Evolutionary conservation across 2,888 invertebrate species (phyloP), one percentile per base, ranked within the genome.

Genomic region (Limnephilus auricula): DNA sequence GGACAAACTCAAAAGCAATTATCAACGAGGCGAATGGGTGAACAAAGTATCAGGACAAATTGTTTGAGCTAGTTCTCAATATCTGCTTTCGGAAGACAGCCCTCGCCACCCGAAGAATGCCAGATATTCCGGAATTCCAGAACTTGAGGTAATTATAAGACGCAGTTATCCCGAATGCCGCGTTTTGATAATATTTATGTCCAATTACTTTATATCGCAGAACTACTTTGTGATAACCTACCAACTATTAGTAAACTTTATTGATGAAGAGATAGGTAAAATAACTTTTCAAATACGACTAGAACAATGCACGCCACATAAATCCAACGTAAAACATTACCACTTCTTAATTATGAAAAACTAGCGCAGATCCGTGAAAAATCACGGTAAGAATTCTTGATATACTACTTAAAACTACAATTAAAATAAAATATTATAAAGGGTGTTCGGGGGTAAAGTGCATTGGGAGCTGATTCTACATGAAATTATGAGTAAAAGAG

Each of bases 1-100:
- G 85, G 88, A 85, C 80, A 85, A 88, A 90, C 79, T 89, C 89
- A 89, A 91, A 90, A 92, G 89, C 87, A 92, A 92, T 92, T 92
- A 92, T 89, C 91, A 90, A 78, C 65, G 82, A 90, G 89, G 89
- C 91, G 79, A 82, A 78, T 50, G 89, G 91, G 78, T 86, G 90
- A 88, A 90, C 80, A 50, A 90, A 90, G 90, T 90, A 87, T 90
- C 85, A 40, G 82, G 90, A 86, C 90, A 87, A 90, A 90, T 82
- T 87, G 82, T 79, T 86, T 50, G 34, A 32, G 32, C 83, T 78
- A 31, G 65, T 79, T 65, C 79, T 50, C 90, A 84, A 90, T 84
- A 84, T 83, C 90, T 84, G 65, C 80, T 89, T 65, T 84, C 78
- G 78, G 45, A 45, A n/a, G 85, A 50, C 45, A 85, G 25, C 84